Percentiles rank a stretch among this genome's conserved stretches.
Evolutionary conservation across 2,797 vertebrate genomes (phyloP).

Genomic region (Myioborus miniatus): DNA sequence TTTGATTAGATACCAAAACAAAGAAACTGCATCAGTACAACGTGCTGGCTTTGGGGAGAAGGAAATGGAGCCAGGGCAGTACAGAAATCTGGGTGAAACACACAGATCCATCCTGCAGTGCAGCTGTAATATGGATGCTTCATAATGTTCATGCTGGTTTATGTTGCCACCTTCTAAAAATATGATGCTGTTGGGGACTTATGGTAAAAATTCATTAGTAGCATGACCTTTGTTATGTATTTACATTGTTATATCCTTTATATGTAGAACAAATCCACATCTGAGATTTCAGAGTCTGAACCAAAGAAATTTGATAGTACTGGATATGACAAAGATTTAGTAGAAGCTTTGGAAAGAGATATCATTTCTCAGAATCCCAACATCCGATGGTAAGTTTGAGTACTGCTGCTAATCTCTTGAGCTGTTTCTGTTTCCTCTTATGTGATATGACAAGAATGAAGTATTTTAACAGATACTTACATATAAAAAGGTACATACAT

Average conservation of each 20-base stretch:
- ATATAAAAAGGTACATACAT: neutral
- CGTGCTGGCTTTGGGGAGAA: neutral
- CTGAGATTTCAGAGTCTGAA: conserved; percentile 88
- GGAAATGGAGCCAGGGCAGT: neutral
- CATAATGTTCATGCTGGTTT: neutral
- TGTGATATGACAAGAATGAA: neutral
- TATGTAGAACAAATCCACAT: conserved; percentile 76
- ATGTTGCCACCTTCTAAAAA: neutral
- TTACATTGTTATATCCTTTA: neutral
- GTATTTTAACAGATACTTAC: neutral
- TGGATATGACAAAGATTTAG: conserved; percentile 96
- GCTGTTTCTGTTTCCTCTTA: neutral
- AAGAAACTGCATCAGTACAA: neutral
- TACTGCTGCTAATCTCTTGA: neutral
- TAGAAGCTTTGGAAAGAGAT: conserved; percentile 95
- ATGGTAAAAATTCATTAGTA: neutral
- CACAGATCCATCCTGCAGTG: neutral
- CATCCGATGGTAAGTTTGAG: conserved; percentile 87
- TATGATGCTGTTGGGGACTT: neutral
- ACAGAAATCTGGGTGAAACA: neutral
- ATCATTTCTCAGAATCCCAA: conserved; percentile 98
- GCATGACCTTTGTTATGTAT: neutral
- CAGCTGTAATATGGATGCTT: neutral
- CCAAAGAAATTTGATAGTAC: conserved; percentile 91
- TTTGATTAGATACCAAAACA: neutral